These are phyloP conservation scores for Octodon degus DNA, from an alignment of 2,113 vertebrate species.

Conservation along the genomic window DNA sequence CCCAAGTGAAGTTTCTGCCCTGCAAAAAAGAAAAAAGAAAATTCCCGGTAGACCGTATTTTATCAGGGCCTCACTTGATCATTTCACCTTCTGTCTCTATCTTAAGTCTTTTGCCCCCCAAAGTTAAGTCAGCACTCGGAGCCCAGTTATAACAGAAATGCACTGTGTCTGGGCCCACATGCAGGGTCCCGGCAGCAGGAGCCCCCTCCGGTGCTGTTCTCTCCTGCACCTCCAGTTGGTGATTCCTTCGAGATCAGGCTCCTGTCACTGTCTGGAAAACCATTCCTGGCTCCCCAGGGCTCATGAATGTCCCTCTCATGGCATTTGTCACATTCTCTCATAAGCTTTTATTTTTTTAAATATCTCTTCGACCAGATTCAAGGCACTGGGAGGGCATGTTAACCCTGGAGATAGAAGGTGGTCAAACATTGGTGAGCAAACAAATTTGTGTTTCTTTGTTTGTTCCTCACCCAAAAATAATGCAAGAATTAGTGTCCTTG, in stretches of 20 bases:
- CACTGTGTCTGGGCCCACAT: not conserved
- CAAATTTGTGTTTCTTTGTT: not conserved
- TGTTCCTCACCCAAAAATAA: constrained; percentile 17
- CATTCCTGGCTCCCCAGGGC: not conserved
- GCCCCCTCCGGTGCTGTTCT: not conserved
- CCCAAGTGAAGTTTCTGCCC: constrained; percentile 14
- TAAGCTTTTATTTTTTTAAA: not conserved
- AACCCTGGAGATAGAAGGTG: not conserved
- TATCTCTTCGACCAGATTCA: not conserved
- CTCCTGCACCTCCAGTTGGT: not conserved
- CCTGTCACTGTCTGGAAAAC: not conserved
- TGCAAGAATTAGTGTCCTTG: not conserved
- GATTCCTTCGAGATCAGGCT: not conserved
- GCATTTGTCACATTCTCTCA: not conserved
- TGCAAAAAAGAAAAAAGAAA: not conserved
- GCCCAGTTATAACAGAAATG: not conserved
- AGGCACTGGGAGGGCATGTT: not conserved
- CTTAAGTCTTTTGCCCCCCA: not conserved
- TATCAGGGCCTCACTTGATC: not conserved
- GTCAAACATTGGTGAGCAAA: not conserved
- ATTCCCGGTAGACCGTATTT: not conserved
- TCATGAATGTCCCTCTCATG: not conserved
- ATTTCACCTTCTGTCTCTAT: not conserved
- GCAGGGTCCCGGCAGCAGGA: not conserved
- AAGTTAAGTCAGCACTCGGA: not conserved